These are phyloP conservation scores for Carcharodon carcharias DNA, from an alignment of 2,797 vertebrate genomes.

Conservation along the genomic window DNA sequence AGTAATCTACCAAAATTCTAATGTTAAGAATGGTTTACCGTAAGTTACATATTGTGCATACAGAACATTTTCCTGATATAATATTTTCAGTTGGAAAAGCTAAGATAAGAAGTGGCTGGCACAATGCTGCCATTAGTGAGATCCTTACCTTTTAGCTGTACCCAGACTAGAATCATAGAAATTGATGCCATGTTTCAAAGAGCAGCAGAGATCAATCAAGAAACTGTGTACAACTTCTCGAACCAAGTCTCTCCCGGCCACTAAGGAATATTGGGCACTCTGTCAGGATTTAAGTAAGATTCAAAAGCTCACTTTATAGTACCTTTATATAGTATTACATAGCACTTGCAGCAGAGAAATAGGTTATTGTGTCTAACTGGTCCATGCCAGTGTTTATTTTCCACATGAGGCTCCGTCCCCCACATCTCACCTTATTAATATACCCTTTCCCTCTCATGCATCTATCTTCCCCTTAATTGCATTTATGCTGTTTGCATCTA, in stretches of 20 bases:
- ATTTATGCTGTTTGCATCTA: not conserved
- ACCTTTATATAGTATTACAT: not conserved
- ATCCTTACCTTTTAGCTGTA: constrained; percentile 70
- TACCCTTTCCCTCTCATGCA: not conserved
- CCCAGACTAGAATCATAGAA: constrained; percentile 84
- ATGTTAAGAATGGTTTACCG: not conserved
- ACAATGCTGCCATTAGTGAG: not conserved
- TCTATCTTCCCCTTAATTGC: not conserved
- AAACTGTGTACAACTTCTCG: constrained; percentile 78
- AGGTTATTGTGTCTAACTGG: not conserved
- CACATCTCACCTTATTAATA: not conserved
- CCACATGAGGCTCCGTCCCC: not conserved
- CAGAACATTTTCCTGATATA: not conserved
- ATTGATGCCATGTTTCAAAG: constrained; percentile 83
- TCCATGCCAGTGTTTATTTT: not conserved
- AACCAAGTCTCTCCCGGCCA: constrained; percentile 59
- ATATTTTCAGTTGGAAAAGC: no score
- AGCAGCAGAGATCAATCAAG: constrained; percentile 83
- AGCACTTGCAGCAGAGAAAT: not conserved
- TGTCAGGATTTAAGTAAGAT: constrained; percentile 35
- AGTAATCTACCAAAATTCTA: not conserved
- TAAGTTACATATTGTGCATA: not conserved
- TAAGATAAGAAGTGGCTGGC: no score
- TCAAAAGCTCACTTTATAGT: not conserved
- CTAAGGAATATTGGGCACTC: constrained; percentile 51